Evolutionary conservation across 2,797 vertebrate species (phyloP), one percentile per base, ranked within the genome.

Genomic region (Chromis chromis): DNA sequence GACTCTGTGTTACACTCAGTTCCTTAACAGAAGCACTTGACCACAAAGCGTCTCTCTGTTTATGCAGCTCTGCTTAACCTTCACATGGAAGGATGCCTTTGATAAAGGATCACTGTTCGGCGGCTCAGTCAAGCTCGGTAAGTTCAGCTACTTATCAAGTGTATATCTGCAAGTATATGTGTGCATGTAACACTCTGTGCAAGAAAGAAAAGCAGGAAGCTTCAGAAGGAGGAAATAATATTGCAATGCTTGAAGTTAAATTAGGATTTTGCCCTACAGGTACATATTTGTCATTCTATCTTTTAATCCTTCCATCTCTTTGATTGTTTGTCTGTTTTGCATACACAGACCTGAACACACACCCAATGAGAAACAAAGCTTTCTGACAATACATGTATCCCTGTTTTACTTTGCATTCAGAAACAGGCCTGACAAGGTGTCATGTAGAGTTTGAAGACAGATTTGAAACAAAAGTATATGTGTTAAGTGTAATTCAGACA

Each of bases 41-140:
- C 81, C 55, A 76, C 44, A 79, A 85, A 78, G 62, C 39, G 0
- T 83, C 16, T 84, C 63, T 89, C 46, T 92, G 58, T 89, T 59
- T 86, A 82, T 89, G 7, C 87, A 99, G 98, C 94, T 99, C 81
- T 99, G 97, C 90, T 91, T 99, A 90, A 98, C 97, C 16, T 99
- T 99, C 92, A 99, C 97, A 0, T 99, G 98, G 98, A 99, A 98
- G 90, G 98, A 99, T 94, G 98, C 98, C 65, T 99, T 99, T 90
- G 98, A 99, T 92, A 99, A 99, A 96, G 98, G 98, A 82, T 99
- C 98, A 0, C 94, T 99, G 57, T 99, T 99, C 79, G 97, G 97
- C 68, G 97, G 98, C 82, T 99, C 98, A 33, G 97, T 97, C 85
- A 99, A 99, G 89, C 83, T 99, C 52, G 96, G 98, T 99, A 94